Base-by-base conservation (phyloP, 37 sponge, comb jelly and placozoan species). In the Crambe crambe region DNA sequence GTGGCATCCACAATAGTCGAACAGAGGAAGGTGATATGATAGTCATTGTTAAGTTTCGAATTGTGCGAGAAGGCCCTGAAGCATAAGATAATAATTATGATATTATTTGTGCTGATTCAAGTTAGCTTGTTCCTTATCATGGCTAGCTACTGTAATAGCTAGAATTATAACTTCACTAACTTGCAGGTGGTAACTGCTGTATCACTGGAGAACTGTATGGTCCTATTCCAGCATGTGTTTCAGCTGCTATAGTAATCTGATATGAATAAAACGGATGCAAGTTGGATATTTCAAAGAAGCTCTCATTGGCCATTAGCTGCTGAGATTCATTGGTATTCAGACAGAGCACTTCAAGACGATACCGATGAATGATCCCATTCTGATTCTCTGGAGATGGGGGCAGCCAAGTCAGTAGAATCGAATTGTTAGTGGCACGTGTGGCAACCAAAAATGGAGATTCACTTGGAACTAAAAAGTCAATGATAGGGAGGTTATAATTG, bases 381-480 rank as follows among this genome's bases (percentile, higher is more conserved):
- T 62, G 64, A 27, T 62, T 6, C 21, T 62, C 64, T 27, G 64
- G 29, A n/a, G 64, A 6, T 62, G 64, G 64, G 6, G n/a, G 25
- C 8, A n/a, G 25, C 64, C 64, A 62, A 9, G 64, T 23, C 15
- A 62, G 64, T 26, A 62, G 21, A 8, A 26, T n/a, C n/a, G 64
- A 62, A 23, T 17, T 27, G 30, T 62, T 62, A 26, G 30, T 62
- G 6, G 25, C 64, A 8, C 8, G 25, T 23, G 21, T 62, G 21
- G 10, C 64, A 6, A 62, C 30, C 25, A 10, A 8, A 8, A 62
- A 20, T 9, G 64, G 64, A 27, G 64, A 21, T 62, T 26, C 64
- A 62, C 64, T 62, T 10, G 64, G 64, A 27, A 62, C 64, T 62
- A 21, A 15, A 51, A 51, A 51, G n/a, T n/a, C n/a, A n/a, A n/a